These are phyloP conservation scores for Euthynnus affinis DNA, from an alignment of 2,797 vertebrate species.

Conservation along the genomic window DNA sequence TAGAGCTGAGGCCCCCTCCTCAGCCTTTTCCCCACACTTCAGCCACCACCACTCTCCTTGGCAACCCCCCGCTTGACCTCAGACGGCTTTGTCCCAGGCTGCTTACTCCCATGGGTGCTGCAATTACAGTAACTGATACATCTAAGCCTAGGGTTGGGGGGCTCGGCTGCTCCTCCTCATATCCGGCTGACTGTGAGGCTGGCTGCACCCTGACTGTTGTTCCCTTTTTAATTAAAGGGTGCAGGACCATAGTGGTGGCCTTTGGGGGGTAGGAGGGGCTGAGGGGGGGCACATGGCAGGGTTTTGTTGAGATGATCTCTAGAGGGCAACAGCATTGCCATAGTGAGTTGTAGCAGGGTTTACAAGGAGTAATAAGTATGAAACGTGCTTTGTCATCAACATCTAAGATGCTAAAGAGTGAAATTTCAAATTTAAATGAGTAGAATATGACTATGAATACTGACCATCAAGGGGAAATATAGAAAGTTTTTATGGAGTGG, in stretches of 20 bases:
- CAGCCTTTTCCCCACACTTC: conserved; percentile 70
- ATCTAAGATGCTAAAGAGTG: background rate
- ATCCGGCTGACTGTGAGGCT: conserved; percentile 83
- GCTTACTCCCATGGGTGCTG: conserved; percentile 80
- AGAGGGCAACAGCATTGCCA: conserved; percentile 58
- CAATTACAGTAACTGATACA: conserved; percentile 88
- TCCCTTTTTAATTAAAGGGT: conserved; percentile 85
- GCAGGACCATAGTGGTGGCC: conserved; percentile 68
- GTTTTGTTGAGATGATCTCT: conserved; percentile 58
- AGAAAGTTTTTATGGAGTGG: background rate
- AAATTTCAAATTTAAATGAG: background rate
- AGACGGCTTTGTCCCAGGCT: conserved; percentile 79
- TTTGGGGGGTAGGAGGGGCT: conserved; percentile 39
- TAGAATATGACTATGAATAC: background rate
- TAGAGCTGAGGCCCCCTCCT: conserved; percentile 49
- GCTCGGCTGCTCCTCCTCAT: conserved; percentile 79
- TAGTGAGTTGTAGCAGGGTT: conserved; percentile 25
- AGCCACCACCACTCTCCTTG: conserved; percentile 68
- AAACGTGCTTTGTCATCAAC: conserved; percentile 43
- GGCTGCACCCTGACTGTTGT: conserved; percentile 79
- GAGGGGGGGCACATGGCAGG: conserved; percentile 37
- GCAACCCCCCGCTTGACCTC: conserved; percentile 80
- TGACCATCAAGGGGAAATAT: background rate
- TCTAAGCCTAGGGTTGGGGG: conserved; percentile 81
- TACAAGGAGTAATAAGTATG: conserved; percentile 41